Percentiles rank a stretch among this genome's conserved stretches.
phyloP scores from a whole-genome alignment of 1,140 invertebrate genomes.

The Bombus soroeensis region DNA sequence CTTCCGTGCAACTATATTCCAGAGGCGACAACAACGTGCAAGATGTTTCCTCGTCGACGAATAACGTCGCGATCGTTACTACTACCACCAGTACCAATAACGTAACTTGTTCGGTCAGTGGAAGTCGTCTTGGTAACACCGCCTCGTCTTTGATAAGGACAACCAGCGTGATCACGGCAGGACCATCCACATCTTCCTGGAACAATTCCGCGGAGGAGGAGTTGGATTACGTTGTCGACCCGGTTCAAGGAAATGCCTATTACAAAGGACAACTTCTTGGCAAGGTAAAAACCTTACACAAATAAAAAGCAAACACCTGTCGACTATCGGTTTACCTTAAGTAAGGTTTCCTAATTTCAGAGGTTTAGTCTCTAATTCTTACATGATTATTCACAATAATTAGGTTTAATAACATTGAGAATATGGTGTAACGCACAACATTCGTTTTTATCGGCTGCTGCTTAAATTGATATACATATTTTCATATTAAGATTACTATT shows the following conservation, averaged over 20 bases:
- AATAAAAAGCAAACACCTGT: slow-evolving; percentile 4
- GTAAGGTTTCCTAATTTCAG: background rate
- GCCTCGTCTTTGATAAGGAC: slow-evolving; percentile 43
- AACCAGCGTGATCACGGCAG: slow-evolving; percentile 46
- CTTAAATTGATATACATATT: background rate
- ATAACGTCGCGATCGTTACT: slow-evolving; percentile 9
- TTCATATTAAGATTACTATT: slow-evolving; percentile 10
- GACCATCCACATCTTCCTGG: slow-evolving; percentile 62
- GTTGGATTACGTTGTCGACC: slow-evolving; percentile 83
- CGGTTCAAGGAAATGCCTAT: slow-evolving; percentile 82
- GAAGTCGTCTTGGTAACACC: slow-evolving; percentile 45
- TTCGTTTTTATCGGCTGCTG: background rate
- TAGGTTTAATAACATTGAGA: background rate
- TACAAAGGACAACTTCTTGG: slow-evolving; percentile 84
- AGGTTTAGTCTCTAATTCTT: background rate
- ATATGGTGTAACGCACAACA: background rate
- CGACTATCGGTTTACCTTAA: background rate
- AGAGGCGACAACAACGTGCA: slow-evolving; percentile 49
- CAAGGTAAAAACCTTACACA: slow-evolving; percentile 80
- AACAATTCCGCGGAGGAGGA: slow-evolving; percentile 77
- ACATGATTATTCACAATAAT: background rate
- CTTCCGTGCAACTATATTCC: slow-evolving; percentile 52
- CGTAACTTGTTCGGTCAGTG: slow-evolving; percentile 48
- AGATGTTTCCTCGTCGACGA: slow-evolving; percentile 43
- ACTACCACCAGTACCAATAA: slow-evolving; percentile 37